Evolutionary conservation across 2,888 invertebrate species (phyloP), one percentile per base, ranked within the genome.

Genomic region (Drosophila koepferae): DNA sequence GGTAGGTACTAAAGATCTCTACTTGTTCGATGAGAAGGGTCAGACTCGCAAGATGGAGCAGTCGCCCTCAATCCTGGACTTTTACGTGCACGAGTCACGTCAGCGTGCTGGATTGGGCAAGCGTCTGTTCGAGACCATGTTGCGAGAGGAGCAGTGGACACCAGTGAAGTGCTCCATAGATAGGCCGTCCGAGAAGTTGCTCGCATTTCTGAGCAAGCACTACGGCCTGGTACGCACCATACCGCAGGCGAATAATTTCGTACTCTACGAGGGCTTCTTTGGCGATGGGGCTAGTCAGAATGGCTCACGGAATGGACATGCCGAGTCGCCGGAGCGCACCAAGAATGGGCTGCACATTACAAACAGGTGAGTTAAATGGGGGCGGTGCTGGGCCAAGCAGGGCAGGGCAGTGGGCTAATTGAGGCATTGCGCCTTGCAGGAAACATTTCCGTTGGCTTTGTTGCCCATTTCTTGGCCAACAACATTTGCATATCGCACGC

Each of bases 11-110:
- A 99, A 99, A 94, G 96, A 97, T 90, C 94, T 99, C 61, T 99
- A 97, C 94, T 95, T 99, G 60, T 96, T 96, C 92, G 97, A 97
- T 92, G 94, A 95, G 82, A 92, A 94, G 63, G 96, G 96, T 18
- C 94, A 94, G 56, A 96, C 96, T 81, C 96, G 95, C 91, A 97
- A 98, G 92, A 94, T 97, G 67, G 95, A 96, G 78, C 95, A 96
- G 77, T 96, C 98, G 0, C 94, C 97, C 16, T 99, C 98, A 92
- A 95, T 99, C 65, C 94, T 99, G 56, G 99, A 99, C 93, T 99
- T 99, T 94, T 99, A 97, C 93, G 95, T 99, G 31, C 95, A 97
- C 89, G 96, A 96, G 91, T 95, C 96, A 3, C 95, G 95, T 54
- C 99, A 99, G 93, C 95, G 99, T 63, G 95, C 95, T 91, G 99